Base-by-base conservation (phyloP, 1,140 invertebrate species). In the Drosophila parvula region DNA sequence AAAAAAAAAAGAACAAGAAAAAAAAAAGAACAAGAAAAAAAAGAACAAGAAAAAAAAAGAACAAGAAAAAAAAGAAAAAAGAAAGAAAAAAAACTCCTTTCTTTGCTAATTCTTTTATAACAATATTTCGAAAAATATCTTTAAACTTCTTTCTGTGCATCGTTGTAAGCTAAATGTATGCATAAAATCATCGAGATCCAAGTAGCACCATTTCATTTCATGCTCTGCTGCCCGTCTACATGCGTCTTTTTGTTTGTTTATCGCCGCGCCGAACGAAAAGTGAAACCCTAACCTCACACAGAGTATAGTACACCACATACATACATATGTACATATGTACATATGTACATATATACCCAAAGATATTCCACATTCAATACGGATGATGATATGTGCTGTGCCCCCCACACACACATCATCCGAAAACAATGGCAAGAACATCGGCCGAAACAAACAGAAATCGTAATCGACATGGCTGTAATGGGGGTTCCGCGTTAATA, bases 401-500 rank as follows among this genome's bases (percentile, higher is more conserved):
- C 34, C 41, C 50, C 40, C 45, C 27, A 32, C 34, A 32, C 16
- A 63, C 22, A n/a, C 14, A 44, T 11, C 55, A 22, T 22, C 22
- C 22, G 16, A 44, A 32, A 70, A 70, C 30, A 51, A 61, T 36
- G n/a, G n/a, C 59, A 36, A 40, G 41, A 74, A 47, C 34, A 61
- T 44, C 38, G 22, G 16, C 40, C 41, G 27, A 57, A 62, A 43
- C 14, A 47, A 47, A 65, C 30, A 68, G 47, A 45, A 74, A 77
- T 57, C 76, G 58, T 51, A 45, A 59, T 73, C 65, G 36, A 50
- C 63, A 68, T 68, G 64, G 53, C 76, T 85, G 67, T 78, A 84
- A 85, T 74, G 50, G 51, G 60, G 81, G 68, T 86, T 86, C 82
- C 82, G 82, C 78, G 41, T 70, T 86, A 86, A 79, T 86, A 86